Base-by-base conservation (phyloP, 1,140 invertebrate species). In the Brachionus koreanus region DNA sequence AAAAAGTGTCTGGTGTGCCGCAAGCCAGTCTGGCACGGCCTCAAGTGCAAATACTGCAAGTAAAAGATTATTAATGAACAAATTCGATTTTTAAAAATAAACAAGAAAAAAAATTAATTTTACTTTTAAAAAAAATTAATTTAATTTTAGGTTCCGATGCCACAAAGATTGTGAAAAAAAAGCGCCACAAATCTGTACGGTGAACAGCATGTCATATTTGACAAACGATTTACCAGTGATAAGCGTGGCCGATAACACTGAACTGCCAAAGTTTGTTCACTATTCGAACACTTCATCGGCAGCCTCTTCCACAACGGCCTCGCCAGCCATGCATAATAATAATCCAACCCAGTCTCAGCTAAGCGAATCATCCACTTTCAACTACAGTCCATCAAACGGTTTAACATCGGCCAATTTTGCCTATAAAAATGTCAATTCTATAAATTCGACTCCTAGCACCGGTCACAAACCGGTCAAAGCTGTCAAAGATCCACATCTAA, bases 1-100 rank as follows among this genome's bases (percentile, higher is more conserved):
- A 79, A 79, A 79, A 61, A 79, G 23, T 79, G 76, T 42, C 16
- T 37, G 39, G 33, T 79, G 6, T 79, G 76, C 39, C 61, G 19
- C 12, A 79, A 79, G 39, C 76, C 76, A 33, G 37, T 79, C 9
- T 79, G 76, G 76, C 76, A 79, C 13, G 76, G 76, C 19, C n/a
- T 79, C 37, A 79, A 79, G 35, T 79, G 76, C 76, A 79, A 79
- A 79, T 61, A 79, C 29, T 79, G 76, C 76, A 79, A 79, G 76
- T 79, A 57, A 79, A n/a, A n/a, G n/a, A 9, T 39, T 29, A 19
- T 46, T 42, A 3, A 9, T 10, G 5, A 52, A 29, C 1, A 37
- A 46, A 77, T 33, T 77, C 43, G 37, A 77, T 37, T 77, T 77
- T 52, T 29, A 6, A 46, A n/a, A 12, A 43, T 13, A 75, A 46